Evolutionary conservation across 2,888 invertebrate species (phyloP), one percentile per base, ranked within the genome.

Genomic region (Antheraea assamensis): DNA sequence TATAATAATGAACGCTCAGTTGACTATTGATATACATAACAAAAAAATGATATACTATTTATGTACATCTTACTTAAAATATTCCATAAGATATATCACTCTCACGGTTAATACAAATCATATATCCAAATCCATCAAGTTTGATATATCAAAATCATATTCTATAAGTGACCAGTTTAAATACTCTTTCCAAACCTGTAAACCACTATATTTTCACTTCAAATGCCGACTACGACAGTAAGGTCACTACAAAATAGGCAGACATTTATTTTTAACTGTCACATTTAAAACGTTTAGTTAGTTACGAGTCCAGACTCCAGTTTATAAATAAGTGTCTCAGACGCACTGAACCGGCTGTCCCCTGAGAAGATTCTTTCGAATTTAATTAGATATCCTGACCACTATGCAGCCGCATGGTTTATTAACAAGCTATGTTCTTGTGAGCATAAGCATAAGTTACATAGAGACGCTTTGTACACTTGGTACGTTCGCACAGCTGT

Each of bases 181-280:
- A 17, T 21, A 21, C 52, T 21, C 5, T 52, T 8, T 52, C 21
- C 21, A 7, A 21, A 21, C 8, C 7, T 52, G 21, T 21, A 52
- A 5, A 21, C 4, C 58, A 24, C 21, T 64, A 64, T 24, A 64
- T 64, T 30, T 64, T 64, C 61, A 7, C 19, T 30, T 30, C 17
- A 64, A 64, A 30, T 64, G 4, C 30, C 61, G 17, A 64, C 61
- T 64, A 30, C 17, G 30, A 30, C n/a, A n/a, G 19, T 64, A 30
- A 64, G 30, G 61, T 64, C 61, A 64, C 17, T 64, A 27, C 27
- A 30, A 17, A 64, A 61, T 61, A 30, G 61, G 5, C 30, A 30
- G 61, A 64, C 61, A 30, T 64, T 64, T 64, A 64, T 64, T 64
- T 61, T 64, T 64, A 30, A 64, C 61, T 64, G 30, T 64, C 61